Evolutionary conservation across 2,113 vertebrate genomes (phyloP).

Genomic region (Gallinago jamesoni): DNA sequence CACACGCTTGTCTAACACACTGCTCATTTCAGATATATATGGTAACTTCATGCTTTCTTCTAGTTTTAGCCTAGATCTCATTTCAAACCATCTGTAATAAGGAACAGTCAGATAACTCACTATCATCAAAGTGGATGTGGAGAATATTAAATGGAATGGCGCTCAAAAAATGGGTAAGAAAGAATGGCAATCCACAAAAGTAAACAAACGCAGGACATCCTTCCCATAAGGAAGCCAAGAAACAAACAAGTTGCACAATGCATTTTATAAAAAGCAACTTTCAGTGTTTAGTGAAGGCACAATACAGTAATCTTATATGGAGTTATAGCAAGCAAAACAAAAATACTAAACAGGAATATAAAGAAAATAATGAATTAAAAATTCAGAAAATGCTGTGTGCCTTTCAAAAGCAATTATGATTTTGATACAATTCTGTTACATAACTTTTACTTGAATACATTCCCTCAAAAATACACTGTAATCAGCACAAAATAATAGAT

Average conservation of each 20-base stretch:
- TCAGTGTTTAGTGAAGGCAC: not conserved
- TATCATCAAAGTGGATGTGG: not conserved
- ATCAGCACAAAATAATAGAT: not conserved
- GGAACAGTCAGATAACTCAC: not conserved
- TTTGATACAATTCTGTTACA: not conserved
- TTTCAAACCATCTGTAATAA: not conserved
- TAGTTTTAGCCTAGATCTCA: not conserved
- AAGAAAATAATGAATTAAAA: not conserved
- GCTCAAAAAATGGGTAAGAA: not conserved
- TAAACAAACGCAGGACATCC: conserved; percentile 43
- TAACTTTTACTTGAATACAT: not conserved
- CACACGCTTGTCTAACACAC: not conserved
- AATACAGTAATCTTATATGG: not conserved
- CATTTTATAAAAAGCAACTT: not conserved
- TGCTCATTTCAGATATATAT: not conserved
- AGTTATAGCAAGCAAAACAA: not conserved
- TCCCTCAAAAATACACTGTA: not conserved
- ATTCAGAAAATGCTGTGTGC: not conserved
- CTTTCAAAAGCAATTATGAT: not conserved
- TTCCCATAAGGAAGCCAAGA: conserved; percentile 16
- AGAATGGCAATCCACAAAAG: not conserved
- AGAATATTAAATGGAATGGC: not conserved
- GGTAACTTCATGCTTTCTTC: not conserved
- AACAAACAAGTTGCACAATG: conserved; percentile 32
- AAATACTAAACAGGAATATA: not conserved